phyloP scores from a whole-genome alignment of 2,888 invertebrate genomes.

The Nomada hirtipes region DNA sequence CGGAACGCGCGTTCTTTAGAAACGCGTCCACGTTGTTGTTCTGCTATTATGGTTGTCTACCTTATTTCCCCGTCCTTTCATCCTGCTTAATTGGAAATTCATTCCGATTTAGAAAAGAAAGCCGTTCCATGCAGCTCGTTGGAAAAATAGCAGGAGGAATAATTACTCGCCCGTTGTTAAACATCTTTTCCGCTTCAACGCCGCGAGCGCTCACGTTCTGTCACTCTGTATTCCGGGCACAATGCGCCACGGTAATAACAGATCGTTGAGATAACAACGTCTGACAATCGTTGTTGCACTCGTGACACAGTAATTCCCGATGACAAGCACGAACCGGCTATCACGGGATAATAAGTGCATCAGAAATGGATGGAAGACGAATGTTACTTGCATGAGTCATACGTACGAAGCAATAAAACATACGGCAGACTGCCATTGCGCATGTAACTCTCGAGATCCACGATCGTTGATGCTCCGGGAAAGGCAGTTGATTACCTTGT shows the following conservation, averaged over 20 bases:
- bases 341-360: slow-evolving; percentile 56
- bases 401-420: slow-evolving; percentile 8
- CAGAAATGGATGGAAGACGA: slow-evolving; percentile 44
- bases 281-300: slow-evolving; percentile 55
- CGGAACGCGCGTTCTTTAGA: neutral
- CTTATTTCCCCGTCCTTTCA: neutral
- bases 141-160: slow-evolving; percentile 14
- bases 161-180: slow-evolving; percentile 30
- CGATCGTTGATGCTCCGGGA: neutral
- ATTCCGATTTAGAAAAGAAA: no score
- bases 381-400: slow-evolving; percentile 46
- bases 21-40: neutral
- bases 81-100: neutral
- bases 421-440: neutral
- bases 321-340: slow-evolving; percentile 47
- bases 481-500: slow-evolving; percentile 10
- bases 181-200: neutral
- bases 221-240: slow-evolving; percentile 42
- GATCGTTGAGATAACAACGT: slow-evolving; percentile 58
- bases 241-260: slow-evolving; percentile 52
- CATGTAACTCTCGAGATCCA: neutral
- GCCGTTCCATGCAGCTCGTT: no score
- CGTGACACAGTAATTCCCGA: slow-evolving; percentile 66
- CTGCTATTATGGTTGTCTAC: neutral
- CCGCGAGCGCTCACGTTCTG: slow-evolving; percentile 13